These are phyloP conservation scores for Amphilophus citrinellus DNA, from an alignment of 2,113 vertebrate genomes.

Conservation along the genomic window DNA sequence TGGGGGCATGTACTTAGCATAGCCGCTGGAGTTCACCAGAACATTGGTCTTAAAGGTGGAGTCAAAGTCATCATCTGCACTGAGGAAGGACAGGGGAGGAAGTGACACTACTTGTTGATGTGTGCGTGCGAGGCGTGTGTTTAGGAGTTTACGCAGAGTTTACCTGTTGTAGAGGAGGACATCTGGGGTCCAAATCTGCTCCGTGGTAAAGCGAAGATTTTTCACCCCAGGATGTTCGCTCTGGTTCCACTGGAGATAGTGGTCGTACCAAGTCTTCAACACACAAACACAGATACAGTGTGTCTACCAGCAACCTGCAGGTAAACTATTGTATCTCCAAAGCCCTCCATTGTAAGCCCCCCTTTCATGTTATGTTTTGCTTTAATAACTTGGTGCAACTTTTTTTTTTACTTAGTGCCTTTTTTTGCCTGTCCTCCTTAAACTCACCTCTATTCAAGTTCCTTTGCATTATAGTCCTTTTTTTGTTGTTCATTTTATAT, in stretches of 20 bases:
- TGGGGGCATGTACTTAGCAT: slow-evolving; percentile 84
- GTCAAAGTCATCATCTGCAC: slow-evolving; percentile 87
- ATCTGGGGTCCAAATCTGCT: slow-evolving; percentile 86
- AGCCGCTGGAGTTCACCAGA: slow-evolving; percentile 86
- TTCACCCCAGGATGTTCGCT: slow-evolving; percentile 84
- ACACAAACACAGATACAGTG: slow-evolving; percentile 28
- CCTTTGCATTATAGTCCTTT: background rate
- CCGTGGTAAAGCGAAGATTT: slow-evolving; percentile 84
- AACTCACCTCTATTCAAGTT: background rate
- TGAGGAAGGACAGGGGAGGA: slow-evolving; percentile 65
- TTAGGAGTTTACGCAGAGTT: slow-evolving; percentile 14
- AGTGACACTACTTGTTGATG: slow-evolving; percentile 34
- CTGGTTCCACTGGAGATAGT: slow-evolving; percentile 86
- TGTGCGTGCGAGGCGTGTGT: background rate
- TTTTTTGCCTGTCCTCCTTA: background rate
- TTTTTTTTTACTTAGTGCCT: background rate
- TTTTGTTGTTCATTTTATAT: background rate
- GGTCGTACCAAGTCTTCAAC: slow-evolving; percentile 82
- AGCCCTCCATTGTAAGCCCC: background rate
- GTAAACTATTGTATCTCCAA: background rate
- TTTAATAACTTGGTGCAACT: background rate
- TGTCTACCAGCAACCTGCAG: background rate
- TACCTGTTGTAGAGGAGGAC: slow-evolving; percentile 87
- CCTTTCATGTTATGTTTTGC: background rate
- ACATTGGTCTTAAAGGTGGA: slow-evolving; percentile 86